phyloP scores from a whole-genome alignment of 2,888 invertebrate species.

The Oscheius sp. region DNA sequence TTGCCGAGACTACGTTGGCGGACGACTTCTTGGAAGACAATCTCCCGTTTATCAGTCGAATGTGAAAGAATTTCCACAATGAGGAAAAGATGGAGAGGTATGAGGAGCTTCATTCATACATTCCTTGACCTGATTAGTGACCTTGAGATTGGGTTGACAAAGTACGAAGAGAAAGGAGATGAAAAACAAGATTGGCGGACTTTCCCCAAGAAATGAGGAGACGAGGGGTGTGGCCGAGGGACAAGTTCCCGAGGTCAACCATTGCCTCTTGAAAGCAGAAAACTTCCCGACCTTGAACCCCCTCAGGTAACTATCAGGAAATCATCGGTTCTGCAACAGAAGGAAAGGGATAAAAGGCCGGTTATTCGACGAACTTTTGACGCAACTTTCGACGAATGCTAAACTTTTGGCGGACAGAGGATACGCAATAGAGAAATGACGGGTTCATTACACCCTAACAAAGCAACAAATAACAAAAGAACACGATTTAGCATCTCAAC shows the following conservation, averaged over 20 bases:
- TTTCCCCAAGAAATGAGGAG: not conserved
- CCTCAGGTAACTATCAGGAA: not conserved
- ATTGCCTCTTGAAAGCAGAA: not conserved
- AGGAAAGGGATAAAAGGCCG: not conserved
- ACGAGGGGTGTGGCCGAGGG: conserved; percentile 5
- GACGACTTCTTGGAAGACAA: conserved; percentile 43
- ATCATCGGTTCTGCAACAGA: not conserved
- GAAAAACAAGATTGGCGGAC: not conserved
- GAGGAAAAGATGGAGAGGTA: not conserved
- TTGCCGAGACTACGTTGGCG: conserved; percentile 57
- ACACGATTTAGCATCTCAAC: too few relatives aligned
- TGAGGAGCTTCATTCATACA: conserved; percentile 8
- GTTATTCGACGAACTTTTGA: not conserved
- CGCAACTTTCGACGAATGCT: not conserved
- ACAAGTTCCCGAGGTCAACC: not conserved
- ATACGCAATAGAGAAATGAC: too few relatives aligned
- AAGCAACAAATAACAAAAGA: too few relatives aligned
- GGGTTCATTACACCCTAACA: too few relatives aligned
- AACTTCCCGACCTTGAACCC: conserved; percentile 1
- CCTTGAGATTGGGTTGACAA: not conserved
- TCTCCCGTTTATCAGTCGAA: conserved; percentile 9
- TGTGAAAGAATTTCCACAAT: not conserved
- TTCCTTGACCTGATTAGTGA: not conserved
- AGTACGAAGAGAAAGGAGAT: not conserved
- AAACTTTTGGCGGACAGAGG: not conserved